Conservation (phyloP, 2,797 vertebrate genomes). For the Esox lucius region DNA sequence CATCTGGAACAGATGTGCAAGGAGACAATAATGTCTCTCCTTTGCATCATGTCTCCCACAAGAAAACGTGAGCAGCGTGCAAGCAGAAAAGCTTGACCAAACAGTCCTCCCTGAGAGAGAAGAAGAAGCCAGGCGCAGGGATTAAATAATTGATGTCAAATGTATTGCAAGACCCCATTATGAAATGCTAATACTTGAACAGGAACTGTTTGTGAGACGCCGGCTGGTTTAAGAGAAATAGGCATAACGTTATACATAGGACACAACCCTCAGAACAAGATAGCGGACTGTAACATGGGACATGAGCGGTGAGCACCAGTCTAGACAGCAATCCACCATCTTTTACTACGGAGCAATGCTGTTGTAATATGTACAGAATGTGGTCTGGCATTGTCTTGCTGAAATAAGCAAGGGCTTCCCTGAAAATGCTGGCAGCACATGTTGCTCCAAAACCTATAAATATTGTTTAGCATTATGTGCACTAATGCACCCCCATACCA, state of each 20-base stretch:
- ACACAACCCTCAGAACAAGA: neutral
- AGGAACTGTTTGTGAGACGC: conserved; percentile 47
- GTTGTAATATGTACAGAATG: too few relatives aligned
- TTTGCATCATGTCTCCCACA: conserved; percentile 12
- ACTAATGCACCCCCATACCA: too few relatives aligned
- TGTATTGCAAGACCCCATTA: conserved; percentile 56
- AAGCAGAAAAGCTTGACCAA: conserved; percentile 22
- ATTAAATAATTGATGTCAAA: conserved; percentile 64
- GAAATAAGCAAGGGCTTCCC: too few relatives aligned
- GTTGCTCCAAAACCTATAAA: too few relatives aligned
- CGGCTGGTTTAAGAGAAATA: conserved; percentile 53
- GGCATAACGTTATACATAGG: conserved; percentile 41
- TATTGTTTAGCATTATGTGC: too few relatives aligned
- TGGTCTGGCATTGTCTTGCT: too few relatives aligned
- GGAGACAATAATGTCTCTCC: neutral
- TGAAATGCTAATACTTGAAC: conserved; percentile 67
- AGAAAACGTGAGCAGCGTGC: conserved; percentile 20
- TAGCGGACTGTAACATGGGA: neutral
- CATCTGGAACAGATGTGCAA: conserved; percentile 55
- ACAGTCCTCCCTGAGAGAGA: conserved; percentile 15
- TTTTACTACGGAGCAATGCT: too few relatives aligned
- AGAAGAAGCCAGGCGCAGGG: conserved; percentile 26
- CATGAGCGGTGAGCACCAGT: neutral
- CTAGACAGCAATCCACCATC: neutral
- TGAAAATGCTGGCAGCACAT: too few relatives aligned